Evolutionary conservation across 2,888 invertebrate species (phyloP).

Genomic region (Drosophila lutescens): DNA sequence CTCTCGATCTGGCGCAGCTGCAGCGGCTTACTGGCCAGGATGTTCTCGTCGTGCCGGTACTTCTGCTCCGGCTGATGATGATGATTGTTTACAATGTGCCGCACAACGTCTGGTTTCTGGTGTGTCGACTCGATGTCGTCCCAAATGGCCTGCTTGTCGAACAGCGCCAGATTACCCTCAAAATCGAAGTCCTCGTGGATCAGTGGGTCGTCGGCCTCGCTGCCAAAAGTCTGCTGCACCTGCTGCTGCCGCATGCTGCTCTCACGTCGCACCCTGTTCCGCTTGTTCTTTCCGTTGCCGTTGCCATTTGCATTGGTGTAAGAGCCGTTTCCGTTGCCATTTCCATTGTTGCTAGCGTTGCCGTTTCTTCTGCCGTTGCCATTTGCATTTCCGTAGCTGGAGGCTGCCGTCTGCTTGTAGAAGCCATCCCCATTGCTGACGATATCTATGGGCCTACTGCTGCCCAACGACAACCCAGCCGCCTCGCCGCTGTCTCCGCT

Average conservation of each 20-base stretch:
- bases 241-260: slow-evolving; percentile 77
- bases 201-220: slow-evolving; percentile 83
- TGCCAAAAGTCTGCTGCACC: slow-evolving; percentile 81
- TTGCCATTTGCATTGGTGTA: slow-evolving; percentile 47
- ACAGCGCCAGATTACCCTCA: slow-evolving; percentile 95
- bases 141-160: slow-evolving; percentile 93
- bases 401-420: slow-evolving; percentile 69
- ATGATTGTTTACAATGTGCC: slow-evolving; percentile 76
- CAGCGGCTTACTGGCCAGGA: slow-evolving; percentile 88
- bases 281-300: slow-evolving; percentile 59
- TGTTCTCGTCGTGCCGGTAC: slow-evolving; percentile 94
- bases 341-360: slow-evolving; percentile 50
- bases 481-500: slow-evolving; percentile 60
- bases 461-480: slow-evolving; percentile 10
- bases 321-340: slow-evolving; percentile 51
- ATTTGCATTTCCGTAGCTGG: slow-evolving; percentile 65
- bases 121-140: slow-evolving; percentile 87
- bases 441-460: slow-evolving; percentile 82
- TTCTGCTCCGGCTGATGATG: slow-evolving; percentile 83
- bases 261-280: slow-evolving; percentile 79
- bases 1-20: slow-evolving; percentile 89
- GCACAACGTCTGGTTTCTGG: slow-evolving; percentile 84
- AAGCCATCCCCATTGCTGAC: slow-evolving; percentile 57
- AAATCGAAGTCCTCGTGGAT: slow-evolving; percentile 93
- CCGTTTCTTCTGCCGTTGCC: slow-evolving; percentile 31